These are phyloP conservation scores for Nautilus pompilius DNA, from an alignment of 1,140 invertebrate species.

Conservation along the genomic window DNA sequence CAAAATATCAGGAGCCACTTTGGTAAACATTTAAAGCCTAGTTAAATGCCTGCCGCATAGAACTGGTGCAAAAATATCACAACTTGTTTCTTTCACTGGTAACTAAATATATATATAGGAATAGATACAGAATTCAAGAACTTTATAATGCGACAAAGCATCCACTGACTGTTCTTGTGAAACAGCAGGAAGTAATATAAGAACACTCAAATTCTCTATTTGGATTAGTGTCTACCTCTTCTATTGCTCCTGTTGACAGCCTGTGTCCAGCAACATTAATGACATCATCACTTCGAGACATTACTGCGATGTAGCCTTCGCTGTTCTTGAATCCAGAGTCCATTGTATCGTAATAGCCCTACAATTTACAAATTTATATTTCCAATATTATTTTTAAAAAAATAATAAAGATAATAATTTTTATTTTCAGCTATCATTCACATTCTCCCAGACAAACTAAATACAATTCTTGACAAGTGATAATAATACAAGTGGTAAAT, in stretches of 20 bases:
- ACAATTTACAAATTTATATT: not conserved
- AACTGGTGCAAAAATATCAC: too few species aligned
- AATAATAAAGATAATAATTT: not conserved
- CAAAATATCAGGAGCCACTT: too few species aligned
- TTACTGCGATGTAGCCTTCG: constrained; percentile 81
- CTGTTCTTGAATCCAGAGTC: constrained; percentile 85
- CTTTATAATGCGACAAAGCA: too few species aligned
- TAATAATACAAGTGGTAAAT: not conserved
- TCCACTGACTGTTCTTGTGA: too few species aligned
- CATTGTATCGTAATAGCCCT: constrained; percentile 97
- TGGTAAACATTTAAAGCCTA: too few species aligned
- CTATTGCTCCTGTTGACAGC: constrained; percentile 80
- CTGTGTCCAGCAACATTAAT: constrained; percentile 93
- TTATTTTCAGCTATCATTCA: not conserved
- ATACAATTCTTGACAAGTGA: not conserved
- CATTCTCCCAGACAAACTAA: not conserved
- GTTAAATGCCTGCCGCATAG: too few species aligned
- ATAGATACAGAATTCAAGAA: too few species aligned
- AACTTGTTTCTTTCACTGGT: too few species aligned
- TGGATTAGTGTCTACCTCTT: constrained; percentile 67
- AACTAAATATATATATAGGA: too few species aligned
- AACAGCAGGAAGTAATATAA: too few species aligned
- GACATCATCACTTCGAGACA: constrained; percentile 89
- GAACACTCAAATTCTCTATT: too few species aligned
- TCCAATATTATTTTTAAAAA: too few species aligned